Conservation (phyloP, 2,113 vertebrate species). For the Lagopus muta region DNA sequence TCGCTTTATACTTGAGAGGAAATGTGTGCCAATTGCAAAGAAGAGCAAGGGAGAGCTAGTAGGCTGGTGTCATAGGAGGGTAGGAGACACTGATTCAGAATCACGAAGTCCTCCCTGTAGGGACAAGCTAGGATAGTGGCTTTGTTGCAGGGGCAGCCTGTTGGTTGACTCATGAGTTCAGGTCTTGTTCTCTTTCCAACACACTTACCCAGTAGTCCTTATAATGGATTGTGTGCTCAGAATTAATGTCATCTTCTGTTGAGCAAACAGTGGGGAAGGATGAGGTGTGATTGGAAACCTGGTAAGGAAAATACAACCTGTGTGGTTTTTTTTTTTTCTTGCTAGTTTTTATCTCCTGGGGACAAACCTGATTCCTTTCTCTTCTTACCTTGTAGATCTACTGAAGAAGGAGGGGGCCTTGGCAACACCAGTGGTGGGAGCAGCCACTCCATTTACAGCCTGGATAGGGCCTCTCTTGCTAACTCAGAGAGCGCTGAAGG, state of each 20-base stretch:
- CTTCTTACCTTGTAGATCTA: constrained; percentile 64
- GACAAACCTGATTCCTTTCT: neutral
- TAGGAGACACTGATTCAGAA: neutral
- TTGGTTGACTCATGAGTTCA: neutral
- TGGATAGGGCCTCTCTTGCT: constrained; percentile 79
- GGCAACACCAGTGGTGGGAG: constrained; percentile 63
- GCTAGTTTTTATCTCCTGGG: rapidly evolving
- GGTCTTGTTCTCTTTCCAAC: neutral
- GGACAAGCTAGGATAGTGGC: neutral
- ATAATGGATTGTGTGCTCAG: neutral
- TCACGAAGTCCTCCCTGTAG: neutral
- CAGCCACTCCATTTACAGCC: constrained; percentile 78
- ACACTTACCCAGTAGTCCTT: neutral
- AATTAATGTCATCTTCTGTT: neutral
- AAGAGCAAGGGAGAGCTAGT: neutral
- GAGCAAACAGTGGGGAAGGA: neutral
- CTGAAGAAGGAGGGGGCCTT: constrained; percentile 83
- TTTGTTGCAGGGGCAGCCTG: neutral
- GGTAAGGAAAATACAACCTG: neutral
- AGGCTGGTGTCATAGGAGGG: neutral
- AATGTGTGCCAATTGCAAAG: neutral
- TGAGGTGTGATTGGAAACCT: neutral
- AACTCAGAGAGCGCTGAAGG: constrained; percentile 74
- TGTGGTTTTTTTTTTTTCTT: neutral
- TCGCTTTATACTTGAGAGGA: neutral